These are phyloP conservation scores for Drepanosiphum platanoidis DNA, from an alignment of 2,888 invertebrate genomes.

Conservation along the genomic window DNA sequence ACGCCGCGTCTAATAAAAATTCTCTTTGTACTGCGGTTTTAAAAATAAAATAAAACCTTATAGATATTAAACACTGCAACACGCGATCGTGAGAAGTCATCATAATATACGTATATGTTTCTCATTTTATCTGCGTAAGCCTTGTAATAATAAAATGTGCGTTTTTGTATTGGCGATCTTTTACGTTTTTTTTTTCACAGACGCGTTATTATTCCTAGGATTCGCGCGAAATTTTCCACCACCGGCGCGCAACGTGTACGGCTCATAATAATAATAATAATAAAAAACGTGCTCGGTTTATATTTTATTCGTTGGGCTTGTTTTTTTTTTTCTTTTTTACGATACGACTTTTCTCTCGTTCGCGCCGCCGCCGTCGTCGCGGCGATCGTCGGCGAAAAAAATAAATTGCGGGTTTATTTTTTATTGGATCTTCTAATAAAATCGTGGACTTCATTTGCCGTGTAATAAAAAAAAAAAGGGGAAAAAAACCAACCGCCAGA, in stretches of 20 bases:
- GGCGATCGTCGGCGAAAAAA: not conserved
- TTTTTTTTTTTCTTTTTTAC: too few species aligned
- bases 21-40: conserved; percentile 4
- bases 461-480: conserved; percentile 41
- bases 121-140: not conserved
- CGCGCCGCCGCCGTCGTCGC: not conserved
- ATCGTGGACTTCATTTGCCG: not conserved
- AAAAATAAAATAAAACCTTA: not conserved
- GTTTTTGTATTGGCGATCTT: not conserved
- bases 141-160: conserved; percentile 22
- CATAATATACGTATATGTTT: not conserved
- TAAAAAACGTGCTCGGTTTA: not conserved
- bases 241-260: not conserved
- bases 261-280: conserved; percentile 32
- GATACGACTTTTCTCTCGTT: conserved; percentile 37
- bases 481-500: not conserved
- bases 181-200: too few species aligned
- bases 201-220: not conserved
- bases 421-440: conserved; percentile 51
- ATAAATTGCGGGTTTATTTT: conserved; percentile 29
- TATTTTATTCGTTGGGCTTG: conserved; percentile 33
- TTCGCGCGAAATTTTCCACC: conserved; percentile 11
- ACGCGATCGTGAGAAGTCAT: conserved; percentile 25
- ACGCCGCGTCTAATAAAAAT: conserved; percentile 10
- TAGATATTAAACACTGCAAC: conserved; percentile 25